Base-by-base conservation (phyloP, 1,140 invertebrate genomes). In the Lordiphosa clarofinis region DNA sequence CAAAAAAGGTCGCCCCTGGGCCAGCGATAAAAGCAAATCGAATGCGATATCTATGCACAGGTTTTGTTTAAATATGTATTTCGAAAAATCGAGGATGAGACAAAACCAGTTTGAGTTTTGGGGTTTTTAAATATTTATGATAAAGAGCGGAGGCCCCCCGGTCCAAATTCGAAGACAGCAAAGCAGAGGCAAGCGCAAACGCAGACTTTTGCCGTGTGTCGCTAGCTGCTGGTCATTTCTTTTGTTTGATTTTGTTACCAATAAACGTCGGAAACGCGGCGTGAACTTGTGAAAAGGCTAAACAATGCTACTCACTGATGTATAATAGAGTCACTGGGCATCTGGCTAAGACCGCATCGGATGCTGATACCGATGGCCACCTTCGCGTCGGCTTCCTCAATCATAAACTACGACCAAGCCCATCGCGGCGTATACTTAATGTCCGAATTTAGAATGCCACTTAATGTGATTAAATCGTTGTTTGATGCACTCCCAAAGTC, bases 91-190 rank as follows among this genome's bases (percentile, higher is more conserved):
- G 49, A 58, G 48, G 58, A 55, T 37, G 50, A 35, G 9, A 21
- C 11, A 37, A 74, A 79, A 79, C 75, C 75, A 74, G 75, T 79
- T 79, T 69, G 15, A 36, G 36, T 73, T 68, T 64, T 58, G 52
- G 35, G 61, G 21, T 53, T 61, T 50, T 70, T 58, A 70, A 47
- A 70, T 66, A 81, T 81, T 66, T 56, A 63, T 81, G 46, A 69
- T 79, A 58, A 72, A 63, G 50, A 55, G 38, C 64, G 43, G 19
- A 12, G 39, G 50, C 36, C 24, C 37, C 50, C 24, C 33, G 31
- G 9, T 21, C n/a, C 48, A 43, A 38, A 37, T 12, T 12, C 21
- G 6, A 28, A 28, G 24, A 6, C 24, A 28, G 24, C 24, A 28
- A 7, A 0, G 24, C 24, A 28, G 28, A 31, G 7, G 9, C 35